A percentile compares a stretch with the other conserved stretches of the same genome.
These are phyloP conservation scores for Thymelicus lineola DNA, from an alignment of 2,888 invertebrate genomes.

Conservation along the genomic window DNA sequence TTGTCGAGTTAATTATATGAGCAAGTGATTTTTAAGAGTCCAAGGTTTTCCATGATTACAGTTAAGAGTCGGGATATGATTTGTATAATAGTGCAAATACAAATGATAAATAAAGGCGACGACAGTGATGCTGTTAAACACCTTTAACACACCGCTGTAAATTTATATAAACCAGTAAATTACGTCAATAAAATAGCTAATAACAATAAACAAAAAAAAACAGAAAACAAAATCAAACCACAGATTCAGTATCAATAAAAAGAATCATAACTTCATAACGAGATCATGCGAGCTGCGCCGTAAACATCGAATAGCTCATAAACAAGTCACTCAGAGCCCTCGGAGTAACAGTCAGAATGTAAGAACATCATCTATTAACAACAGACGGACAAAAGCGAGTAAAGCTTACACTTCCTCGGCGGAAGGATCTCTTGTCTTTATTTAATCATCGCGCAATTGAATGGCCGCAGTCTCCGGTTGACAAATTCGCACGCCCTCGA, in stretches of 20 bases:
- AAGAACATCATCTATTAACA: conserved; percentile 41
- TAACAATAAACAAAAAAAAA: conserved; percentile 30
- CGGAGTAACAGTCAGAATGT: conserved; percentile 28
- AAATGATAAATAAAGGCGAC: conserved; percentile 1
- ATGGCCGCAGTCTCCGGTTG: conserved; percentile 73
- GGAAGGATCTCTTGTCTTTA: conserved; percentile 72
- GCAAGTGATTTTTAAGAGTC: too few relatives aligned
- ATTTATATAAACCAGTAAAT: conserved; percentile 17
- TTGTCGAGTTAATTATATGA: too few relatives aligned
- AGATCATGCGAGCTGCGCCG: conserved; percentile 41
- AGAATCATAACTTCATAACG: conserved; percentile 42
- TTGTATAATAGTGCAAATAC: too few relatives aligned
- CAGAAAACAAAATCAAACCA: conserved; percentile 33
- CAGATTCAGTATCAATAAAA: conserved; percentile 42
- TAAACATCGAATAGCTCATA: conserved; percentile 42
- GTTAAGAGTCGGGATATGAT: too few relatives aligned
- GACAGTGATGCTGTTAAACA: not conserved
- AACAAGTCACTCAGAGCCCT: conserved; percentile 37
- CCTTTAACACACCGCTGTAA: conserved; percentile 12
- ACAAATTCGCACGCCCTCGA: conserved; percentile 84
- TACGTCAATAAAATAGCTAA: conserved; percentile 28
- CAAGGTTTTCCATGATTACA: too few relatives aligned
- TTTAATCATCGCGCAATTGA: conserved; percentile 80
- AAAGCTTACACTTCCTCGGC: conserved; percentile 53
- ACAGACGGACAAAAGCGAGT: conserved; percentile 53